A percentile compares a stretch with the other conserved stretches of the same genome.
These are phyloP conservation scores for Parauchenoglanis punctatus DNA, from an alignment of 2,797 vertebrate genomes.

Conservation along the genomic window DNA sequence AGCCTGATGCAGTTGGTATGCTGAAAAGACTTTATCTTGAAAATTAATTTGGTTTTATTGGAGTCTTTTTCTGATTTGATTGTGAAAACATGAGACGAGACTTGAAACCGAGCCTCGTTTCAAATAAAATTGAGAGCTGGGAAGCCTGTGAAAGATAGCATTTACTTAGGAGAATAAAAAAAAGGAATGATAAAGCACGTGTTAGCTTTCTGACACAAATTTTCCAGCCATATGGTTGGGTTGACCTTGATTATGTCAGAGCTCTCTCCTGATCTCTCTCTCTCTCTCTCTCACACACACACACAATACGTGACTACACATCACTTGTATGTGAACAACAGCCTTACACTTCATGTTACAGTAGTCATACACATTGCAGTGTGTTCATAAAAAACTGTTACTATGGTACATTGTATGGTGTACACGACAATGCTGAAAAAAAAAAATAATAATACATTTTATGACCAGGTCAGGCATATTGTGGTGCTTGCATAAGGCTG, in stretches of 20 bases:
- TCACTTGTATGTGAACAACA: background rate
- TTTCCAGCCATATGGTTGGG: constrained; percentile 15
- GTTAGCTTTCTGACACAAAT: constrained; percentile 35
- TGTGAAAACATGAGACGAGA: background rate
- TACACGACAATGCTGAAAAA: background rate
- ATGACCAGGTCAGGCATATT: background rate
- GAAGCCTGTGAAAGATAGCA: constrained; percentile 4
- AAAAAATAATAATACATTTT: background rate
- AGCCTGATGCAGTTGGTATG: background rate
- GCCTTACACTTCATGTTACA: background rate
- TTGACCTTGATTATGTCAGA: constrained; percentile 5
- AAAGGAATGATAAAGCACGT: constrained; percentile 24
- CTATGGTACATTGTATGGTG: background rate
- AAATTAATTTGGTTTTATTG: background rate
- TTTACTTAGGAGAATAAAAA: constrained; percentile 8
- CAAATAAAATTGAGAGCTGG: background rate
- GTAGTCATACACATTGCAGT: background rate
- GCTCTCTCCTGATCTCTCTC: background rate
- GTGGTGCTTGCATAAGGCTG: background rate
- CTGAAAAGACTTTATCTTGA: background rate
- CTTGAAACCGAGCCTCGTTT: background rate
- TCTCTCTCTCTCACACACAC: background rate
- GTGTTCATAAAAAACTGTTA: background rate
- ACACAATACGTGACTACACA: background rate
- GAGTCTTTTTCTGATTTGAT: background rate